These are phyloP conservation scores for Papilio xuthus DNA, from an alignment of 1,140 invertebrate genomes.

Conservation along the genomic window DNA sequence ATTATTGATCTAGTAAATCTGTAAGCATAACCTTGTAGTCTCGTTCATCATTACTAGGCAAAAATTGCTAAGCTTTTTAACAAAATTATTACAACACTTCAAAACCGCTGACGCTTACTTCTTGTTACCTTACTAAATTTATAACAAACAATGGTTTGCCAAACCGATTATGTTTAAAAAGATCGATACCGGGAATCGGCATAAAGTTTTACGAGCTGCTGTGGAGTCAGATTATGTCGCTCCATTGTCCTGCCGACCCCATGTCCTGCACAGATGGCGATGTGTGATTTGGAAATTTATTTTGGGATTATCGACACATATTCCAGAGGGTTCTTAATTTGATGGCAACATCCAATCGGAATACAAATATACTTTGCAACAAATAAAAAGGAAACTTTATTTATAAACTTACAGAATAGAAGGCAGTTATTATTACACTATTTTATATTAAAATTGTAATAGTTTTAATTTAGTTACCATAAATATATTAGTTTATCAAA, in stretches of 20 bases:
- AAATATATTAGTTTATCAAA: too few relatives aligned
- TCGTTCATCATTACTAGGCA: too few relatives aligned
- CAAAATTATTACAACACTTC: background rate
- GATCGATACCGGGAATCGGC: constrained; percentile 57
- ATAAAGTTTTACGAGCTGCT: constrained; percentile 58
- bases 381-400: too few relatives aligned
- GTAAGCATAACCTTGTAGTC: too few relatives aligned
- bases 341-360: background rate
- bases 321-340: constrained; percentile 5
- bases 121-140: constrained; percentile 41
- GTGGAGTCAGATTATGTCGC: constrained; percentile 31
- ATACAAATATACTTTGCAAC: background rate
- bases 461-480: too few relatives aligned
- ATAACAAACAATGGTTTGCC: constrained; percentile 44
- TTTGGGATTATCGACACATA: constrained; percentile 4
- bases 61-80: background rate
- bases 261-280: constrained; percentile 27
- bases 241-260: constrained; percentile 31
- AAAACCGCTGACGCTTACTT: constrained; percentile 38
- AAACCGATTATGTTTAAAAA: constrained; percentile 49
- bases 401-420: too few relatives aligned
- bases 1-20: too few relatives aligned
- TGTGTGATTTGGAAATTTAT: constrained; percentile 19
- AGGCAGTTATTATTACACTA: too few relatives aligned
- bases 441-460: too few relatives aligned